Evolutionary conservation across 2,888 invertebrate species (phyloP).

Genomic region (Chrysina gloriosa): DNA sequence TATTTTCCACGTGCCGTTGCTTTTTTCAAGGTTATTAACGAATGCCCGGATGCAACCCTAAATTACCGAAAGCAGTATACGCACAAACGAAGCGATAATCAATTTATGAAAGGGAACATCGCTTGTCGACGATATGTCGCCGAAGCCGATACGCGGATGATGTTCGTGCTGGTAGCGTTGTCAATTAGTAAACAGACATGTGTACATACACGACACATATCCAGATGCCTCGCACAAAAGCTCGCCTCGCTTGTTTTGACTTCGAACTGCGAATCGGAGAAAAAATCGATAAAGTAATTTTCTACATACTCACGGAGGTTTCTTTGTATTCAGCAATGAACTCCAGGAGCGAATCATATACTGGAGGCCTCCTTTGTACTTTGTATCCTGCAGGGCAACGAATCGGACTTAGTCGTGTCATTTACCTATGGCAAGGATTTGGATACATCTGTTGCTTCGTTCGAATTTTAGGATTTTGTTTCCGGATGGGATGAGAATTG

Average conservation of each 20-base stretch:
- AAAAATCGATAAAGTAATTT: conserved; percentile 36
- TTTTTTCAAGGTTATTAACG: background rate
- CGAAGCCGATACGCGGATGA: background rate
- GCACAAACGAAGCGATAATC: conserved; percentile 29
- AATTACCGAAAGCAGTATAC: background rate
- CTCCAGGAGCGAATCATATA: background rate
- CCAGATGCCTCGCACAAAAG: background rate
- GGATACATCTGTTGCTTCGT: background rate
- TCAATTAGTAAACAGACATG: conserved; percentile 30
- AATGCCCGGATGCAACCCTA: background rate
- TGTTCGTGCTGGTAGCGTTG: conserved; percentile 1
- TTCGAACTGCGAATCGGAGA: conserved; percentile 8
- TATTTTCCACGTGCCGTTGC: background rate
- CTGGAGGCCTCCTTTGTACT: conserved; percentile 6
- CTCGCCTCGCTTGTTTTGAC: conserved; percentile 4
- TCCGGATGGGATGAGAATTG: too few relatives aligned
- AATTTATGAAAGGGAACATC: conserved; percentile 21
- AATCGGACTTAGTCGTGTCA: too few relatives aligned
- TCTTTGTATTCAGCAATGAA: conserved; percentile 27
- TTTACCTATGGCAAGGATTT: background rate
- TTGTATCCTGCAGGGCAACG: background rate
- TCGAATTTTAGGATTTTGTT: too few relatives aligned
- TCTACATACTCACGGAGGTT: conserved; percentile 14
- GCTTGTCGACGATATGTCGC: background rate
- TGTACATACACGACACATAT: background rate